Conservation (phyloP, 2,888 invertebrate genomes). For the Ariolimax columbianus region DNA sequence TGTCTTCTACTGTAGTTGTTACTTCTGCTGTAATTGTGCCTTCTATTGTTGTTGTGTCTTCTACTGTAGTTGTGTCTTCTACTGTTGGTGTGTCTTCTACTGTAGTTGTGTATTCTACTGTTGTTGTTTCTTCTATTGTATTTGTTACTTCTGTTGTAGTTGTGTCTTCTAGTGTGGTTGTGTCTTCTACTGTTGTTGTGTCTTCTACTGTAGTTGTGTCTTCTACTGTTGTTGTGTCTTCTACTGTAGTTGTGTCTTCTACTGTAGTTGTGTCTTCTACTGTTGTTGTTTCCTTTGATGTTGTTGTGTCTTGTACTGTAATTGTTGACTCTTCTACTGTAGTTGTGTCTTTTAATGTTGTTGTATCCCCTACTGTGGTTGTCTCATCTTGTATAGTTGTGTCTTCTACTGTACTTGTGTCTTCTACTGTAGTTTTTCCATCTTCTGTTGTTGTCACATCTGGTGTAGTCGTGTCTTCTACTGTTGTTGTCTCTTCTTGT, state of each 20-base stretch:
- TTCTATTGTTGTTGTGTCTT: neutral
- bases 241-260: too few species aligned
- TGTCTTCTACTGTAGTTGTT: neutral
- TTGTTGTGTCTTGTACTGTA: too few species aligned
- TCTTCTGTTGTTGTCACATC: neutral
- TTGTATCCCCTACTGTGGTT: neutral
- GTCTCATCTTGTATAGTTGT: too few species aligned
- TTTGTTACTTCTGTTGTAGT: neutral
- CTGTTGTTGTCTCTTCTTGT: neutral
- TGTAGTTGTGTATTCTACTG: neutral
- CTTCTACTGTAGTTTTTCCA: neutral
- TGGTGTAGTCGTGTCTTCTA: neutral
- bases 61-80: neutral
- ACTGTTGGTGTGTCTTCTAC: neutral
- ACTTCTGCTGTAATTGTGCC: neutral
- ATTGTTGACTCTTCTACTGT: too few species aligned
- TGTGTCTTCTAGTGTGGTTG: neutral
- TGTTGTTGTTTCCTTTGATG: too few species aligned
- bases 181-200: too few species aligned
- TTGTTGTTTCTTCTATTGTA: too few species aligned
- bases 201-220: too few species aligned
- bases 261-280: too few species aligned
- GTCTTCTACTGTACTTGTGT: neutral
- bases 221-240: too few species aligned
- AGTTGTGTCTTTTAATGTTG: too few species aligned